Conservation (phyloP, 1,140 invertebrate species). For the Pentalonia nigronervosa region DNA sequence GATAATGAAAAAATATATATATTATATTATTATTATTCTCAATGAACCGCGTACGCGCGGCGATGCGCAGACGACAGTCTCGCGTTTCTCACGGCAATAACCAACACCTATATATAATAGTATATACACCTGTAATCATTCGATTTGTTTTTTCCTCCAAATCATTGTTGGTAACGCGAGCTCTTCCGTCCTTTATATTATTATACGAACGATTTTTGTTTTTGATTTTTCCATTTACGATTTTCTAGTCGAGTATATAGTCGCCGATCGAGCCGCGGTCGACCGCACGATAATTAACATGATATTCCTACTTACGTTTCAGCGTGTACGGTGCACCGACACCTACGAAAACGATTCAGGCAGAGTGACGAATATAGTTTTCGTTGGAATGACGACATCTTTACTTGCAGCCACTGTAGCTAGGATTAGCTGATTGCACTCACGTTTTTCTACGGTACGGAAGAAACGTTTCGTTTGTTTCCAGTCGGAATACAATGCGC, state of each 20-base stretch:
- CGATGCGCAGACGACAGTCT: not conserved
- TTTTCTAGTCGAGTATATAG: not conserved
- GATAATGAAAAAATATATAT: slow-evolving; percentile 1
- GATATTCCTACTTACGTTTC: not conserved
- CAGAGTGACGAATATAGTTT: not conserved
- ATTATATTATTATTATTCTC: slow-evolving; percentile 12
- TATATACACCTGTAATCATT: not conserved
- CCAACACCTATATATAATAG: not conserved
- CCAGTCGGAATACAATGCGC: too few relatives aligned
- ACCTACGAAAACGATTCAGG: not conserved
- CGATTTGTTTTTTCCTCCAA: slow-evolving; percentile 14
- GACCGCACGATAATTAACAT: not conserved
- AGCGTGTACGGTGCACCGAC: too few relatives aligned
- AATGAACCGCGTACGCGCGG: slow-evolving; percentile 15
- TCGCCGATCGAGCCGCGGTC: not conserved
- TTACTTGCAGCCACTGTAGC: not conserved
- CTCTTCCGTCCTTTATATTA: not conserved
- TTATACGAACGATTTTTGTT: not conserved
- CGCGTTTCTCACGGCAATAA: slow-evolving; percentile 20
- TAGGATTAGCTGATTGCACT: not conserved
- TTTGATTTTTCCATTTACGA: not conserved
- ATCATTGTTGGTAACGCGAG: not conserved
- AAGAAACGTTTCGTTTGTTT: not conserved
- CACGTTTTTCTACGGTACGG: not conserved
- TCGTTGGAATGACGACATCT: not conserved